Base-by-base conservation (phyloP, 1,140 invertebrate genomes). In the Apolygus lucorum region DNA sequence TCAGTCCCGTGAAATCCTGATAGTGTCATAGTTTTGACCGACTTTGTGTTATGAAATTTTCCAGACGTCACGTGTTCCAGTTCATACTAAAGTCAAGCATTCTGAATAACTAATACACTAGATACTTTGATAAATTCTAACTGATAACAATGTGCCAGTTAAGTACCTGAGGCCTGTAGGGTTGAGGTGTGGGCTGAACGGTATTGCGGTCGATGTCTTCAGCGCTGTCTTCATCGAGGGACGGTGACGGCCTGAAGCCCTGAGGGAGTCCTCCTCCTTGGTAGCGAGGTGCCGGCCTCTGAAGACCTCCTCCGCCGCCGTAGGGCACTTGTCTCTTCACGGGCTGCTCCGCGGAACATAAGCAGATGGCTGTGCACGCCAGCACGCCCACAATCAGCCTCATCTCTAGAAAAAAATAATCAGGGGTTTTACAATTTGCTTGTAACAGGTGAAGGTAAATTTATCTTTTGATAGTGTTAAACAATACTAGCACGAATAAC, bases 201-300 rank as follows among this genome's bases (percentile, higher is more conserved):
- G 72, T 67, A 54, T 73, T 73, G 28, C 70, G 71, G 24, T 74
- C 72, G 25, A 72, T 67, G 29, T 74, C 73, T 29, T 72, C 71
- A 24, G 54, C 65, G 64, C 64, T 66, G 25, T 74, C 73, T 54
- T 74, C 73, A 22, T 73, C 73, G 4, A 74, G 42, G 14, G 66
- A 66, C 0, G 73, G 70, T 14, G 72, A 70, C 2, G 73, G 49
- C 27, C 73, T 67, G 70, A 74, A 74, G 14, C 73, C 73, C 68
- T 74, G 73, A 17, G 73, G 73, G 2, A 69, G 64, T 2, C 70
- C 62, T 1, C 67, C 67, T 27, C 69, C 64, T 11, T 66, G 27
- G 64, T 28, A 34, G 11, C 22, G 4, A 4, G 13, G 11, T 17
- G 22, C 11, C 22, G 54, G 54, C 64, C 64, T 29, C 11, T 42